Evolutionary conservation across 2,888 invertebrate species (phyloP), one percentile per base, ranked within the genome.

Genomic region (Apeira syringaria): DNA sequence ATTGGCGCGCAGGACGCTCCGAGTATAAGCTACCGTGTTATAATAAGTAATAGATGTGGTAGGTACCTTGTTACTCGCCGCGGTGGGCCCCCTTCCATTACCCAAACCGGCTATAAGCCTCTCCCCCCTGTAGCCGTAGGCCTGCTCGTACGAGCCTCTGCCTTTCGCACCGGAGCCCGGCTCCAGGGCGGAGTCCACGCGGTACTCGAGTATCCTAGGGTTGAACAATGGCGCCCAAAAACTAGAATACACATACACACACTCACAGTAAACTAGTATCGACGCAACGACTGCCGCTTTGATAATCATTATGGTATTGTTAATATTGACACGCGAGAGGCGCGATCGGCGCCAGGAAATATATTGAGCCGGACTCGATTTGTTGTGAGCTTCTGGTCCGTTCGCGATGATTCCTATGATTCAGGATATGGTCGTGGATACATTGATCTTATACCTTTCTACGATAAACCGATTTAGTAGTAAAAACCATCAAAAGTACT

Each of bases 221-320:
- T 86, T 72, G 22, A 69, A 78, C 18, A 88, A 50, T 5, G 88
- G 86, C 32, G 80, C 82, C 80, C 81, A 89, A 61, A 89, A 89
- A 65, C 81, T 82, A 0, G 87, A 88, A 53, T 74, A 78, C 2
- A 79, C 41, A 7, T 57, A 53, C 6, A 60, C 63, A 32, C 66
- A 53, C 7, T 71, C 69, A 44, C 69, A 65, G 3, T 0, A 35
- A 20, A 38, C 30, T 0, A 46, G 1, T 9, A 17, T 18, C 3
- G 8, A 11, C 6, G 44, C 2, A 0, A 45, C 2, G 8, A 45
- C 6, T 12, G 30, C 8, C 24, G 12, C 5, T 25, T 13, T 25
- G 1, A 7, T 5, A 7, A 15, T 5, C 45, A 45, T 32, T 9
- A 4, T 29, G 28, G 34, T 26, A 28, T 20, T 20, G 7, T 20